Conservation (phyloP, 30 jellyfish, hydroid and myxozoan genomes). For the Cassiopea andromeda region DNA sequence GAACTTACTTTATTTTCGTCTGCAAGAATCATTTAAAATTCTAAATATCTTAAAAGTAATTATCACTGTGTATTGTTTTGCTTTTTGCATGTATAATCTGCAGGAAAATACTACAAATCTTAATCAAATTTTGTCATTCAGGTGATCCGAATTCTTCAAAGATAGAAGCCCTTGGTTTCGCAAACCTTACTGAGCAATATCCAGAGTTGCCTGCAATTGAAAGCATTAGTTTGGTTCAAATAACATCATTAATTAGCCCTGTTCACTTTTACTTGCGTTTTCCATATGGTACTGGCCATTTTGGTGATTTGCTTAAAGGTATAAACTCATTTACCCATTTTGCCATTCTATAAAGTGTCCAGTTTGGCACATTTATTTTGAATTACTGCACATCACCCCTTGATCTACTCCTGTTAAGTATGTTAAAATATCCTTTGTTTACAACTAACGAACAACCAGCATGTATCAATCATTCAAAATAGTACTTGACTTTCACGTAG, state of each 20-base stretch:
- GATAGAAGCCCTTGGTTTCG: conserved; percentile 65
- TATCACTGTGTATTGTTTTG: too few relatives aligned
- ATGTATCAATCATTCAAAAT: too few relatives aligned
- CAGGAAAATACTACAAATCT: not conserved
- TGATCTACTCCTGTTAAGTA: too few relatives aligned
- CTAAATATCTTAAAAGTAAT: not conserved
- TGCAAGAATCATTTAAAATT: too few relatives aligned
- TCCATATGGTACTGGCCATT: conserved; percentile 78
- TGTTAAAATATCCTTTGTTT: too few relatives aligned
- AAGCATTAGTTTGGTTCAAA: conserved; percentile 76
- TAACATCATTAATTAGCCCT: conserved; percentile 76
- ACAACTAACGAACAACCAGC: too few relatives aligned
- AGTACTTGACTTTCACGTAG: too few relatives aligned
- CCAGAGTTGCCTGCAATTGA: conserved; percentile 73
- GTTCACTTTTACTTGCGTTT: conserved; percentile 88
- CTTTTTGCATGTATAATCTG: not conserved
- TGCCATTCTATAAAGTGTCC: not conserved
- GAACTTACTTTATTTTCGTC: too few relatives aligned
- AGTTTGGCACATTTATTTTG: not conserved
- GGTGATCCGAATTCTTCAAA: conserved; percentile 15
- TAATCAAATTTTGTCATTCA: not conserved
- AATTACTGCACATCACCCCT: not conserved
- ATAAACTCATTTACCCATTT: not conserved
- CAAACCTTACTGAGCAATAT: conserved; percentile 8
- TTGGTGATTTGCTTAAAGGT: conserved; percentile 49